These are phyloP conservation scores for Acanthosoma haemorrhoidale DNA, from an alignment of 2,888 invertebrate genomes.

Conservation along the genomic window DNA sequence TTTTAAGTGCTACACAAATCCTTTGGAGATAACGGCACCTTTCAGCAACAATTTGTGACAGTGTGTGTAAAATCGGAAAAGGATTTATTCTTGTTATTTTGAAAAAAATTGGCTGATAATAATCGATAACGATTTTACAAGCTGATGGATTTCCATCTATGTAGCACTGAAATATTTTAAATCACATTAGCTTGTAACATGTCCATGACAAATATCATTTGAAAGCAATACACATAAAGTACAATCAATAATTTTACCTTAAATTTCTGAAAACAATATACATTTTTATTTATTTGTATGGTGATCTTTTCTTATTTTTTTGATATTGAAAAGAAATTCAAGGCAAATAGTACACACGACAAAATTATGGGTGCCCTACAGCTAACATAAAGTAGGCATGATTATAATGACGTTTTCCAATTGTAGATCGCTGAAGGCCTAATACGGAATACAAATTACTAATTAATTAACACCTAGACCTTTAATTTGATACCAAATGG, in stretches of 20 bases:
- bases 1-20: neutral
- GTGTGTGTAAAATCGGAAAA: neutral
- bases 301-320: no score
- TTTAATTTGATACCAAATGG: no score
- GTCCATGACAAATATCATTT: constrained; percentile 6
- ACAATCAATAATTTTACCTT: constrained; percentile 5
- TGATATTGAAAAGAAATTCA: no score
- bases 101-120: constrained; percentile 1
- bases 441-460: no score
- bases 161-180: constrained; percentile 13
- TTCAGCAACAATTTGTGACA: constrained; percentile 2
- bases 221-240: neutral
- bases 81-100: constrained; percentile 8
- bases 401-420: no score
- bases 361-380: no score
- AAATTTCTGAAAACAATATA: neutral
- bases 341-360: no score
- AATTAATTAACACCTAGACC: no score
- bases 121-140: neutral
- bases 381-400: no score
- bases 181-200: neutral
- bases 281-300: neutral
- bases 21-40: neutral
- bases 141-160: neutral
- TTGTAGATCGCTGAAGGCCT: no score